phyloP scores from a whole-genome alignment of 2,113 vertebrate genomes.

The Petrocephalus microphthalmus region DNA sequence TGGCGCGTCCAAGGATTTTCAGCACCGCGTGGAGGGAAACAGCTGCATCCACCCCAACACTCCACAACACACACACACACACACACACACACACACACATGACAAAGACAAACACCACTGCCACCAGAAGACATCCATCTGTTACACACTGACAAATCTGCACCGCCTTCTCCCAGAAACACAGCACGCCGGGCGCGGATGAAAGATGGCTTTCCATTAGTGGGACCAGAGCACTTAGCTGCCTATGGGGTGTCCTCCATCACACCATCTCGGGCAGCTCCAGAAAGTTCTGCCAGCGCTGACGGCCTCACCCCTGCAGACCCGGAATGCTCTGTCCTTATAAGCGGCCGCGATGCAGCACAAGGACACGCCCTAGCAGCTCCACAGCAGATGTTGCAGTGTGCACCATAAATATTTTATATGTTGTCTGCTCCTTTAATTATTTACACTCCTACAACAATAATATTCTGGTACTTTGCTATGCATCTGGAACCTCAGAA shows the following conservation, averaged over 20 bases:
- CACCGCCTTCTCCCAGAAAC: neutral
- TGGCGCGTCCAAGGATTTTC: neutral
- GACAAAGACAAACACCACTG: neutral
- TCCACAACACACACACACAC: neutral
- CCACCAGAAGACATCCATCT: neutral
- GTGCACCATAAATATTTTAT: conserved; percentile 2
- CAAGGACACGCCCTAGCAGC: neutral
- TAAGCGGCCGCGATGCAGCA: neutral
- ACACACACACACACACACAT: neutral
- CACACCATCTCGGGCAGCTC: neutral
- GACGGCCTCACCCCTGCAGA: neutral
- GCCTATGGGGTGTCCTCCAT: neutral
- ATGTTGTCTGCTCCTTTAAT: conserved; percentile 1
- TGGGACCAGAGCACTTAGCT: neutral
- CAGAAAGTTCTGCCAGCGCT: neutral
- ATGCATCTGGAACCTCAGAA: neutral
- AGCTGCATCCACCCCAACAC: neutral
- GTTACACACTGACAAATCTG: neutral
- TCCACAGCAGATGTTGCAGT: conserved; percentile 4
- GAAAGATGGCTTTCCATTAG: neutral
- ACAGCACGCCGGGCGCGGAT: neutral
- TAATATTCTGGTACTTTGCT: conserved; percentile 7
- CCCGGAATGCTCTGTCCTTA: neutral
- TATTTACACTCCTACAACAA: conserved; percentile 6
- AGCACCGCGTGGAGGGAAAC: neutral